Conservation (phyloP, 2,797 vertebrate species). For the Coilia nasus region DNA sequence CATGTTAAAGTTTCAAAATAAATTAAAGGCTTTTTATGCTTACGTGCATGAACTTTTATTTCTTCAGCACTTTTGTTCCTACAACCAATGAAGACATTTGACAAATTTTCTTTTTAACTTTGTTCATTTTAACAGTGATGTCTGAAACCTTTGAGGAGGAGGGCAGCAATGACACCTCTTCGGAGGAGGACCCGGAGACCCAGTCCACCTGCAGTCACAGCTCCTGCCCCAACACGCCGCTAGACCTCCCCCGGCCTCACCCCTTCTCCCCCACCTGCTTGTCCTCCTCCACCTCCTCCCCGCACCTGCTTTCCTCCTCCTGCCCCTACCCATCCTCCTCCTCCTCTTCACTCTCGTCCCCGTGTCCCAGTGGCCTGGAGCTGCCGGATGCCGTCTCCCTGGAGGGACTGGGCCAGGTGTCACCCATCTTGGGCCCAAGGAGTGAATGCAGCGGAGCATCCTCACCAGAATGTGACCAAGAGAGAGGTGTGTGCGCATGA, state of each 20-base stretch:
- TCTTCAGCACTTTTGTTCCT: too few species aligned
- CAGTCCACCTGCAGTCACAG: constrained; percentile 79
- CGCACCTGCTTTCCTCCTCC: constrained; percentile 53
- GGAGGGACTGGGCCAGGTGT: constrained; percentile 81
- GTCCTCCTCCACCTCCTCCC: constrained; percentile 68
- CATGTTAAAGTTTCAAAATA: too few species aligned
- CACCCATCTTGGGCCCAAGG: constrained; percentile 88
- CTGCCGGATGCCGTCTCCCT: constrained; percentile 74
- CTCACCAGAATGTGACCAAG: constrained; percentile 92
- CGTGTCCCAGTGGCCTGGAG: constrained; percentile 76
- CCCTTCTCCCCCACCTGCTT: constrained; percentile 37
- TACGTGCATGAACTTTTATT: too few species aligned
- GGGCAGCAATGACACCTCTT: constrained; percentile 78
- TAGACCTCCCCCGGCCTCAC: constrained; percentile 65
- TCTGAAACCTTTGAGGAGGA: constrained; percentile 92
- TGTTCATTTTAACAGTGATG: constrained; percentile 77
- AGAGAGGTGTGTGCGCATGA: constrained; percentile 82
- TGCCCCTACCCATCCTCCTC: constrained; percentile 60
- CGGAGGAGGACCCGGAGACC: constrained; percentile 86
- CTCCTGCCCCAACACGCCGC: constrained; percentile 74
- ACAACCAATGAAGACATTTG: too few species aligned
- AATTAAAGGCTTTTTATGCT: too few species aligned
- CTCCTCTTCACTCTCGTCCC: constrained; percentile 62
- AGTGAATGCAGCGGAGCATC: constrained; percentile 97
- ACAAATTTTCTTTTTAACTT: background rate